A percentile compares a stretch with the other conserved stretches of the same genome.
These are phyloP conservation scores for Trialeurodes vaporariorum DNA, from an alignment of 1,140 invertebrate species.

Conservation along the genomic window DNA sequence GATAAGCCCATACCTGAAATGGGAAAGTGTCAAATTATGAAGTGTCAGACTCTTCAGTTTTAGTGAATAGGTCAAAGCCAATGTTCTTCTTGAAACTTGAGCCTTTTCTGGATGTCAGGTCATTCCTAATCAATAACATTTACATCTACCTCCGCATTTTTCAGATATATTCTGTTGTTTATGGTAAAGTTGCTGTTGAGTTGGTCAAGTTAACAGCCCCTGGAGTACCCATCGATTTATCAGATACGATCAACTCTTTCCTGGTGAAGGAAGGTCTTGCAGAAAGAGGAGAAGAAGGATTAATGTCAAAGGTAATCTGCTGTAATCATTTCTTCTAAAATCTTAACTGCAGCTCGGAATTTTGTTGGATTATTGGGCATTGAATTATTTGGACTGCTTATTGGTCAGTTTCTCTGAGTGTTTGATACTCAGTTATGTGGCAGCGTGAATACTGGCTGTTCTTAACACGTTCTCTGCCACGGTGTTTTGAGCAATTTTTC, in stretches of 20 bases:
- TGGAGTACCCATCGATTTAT: neutral
- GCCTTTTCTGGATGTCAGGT: neutral
- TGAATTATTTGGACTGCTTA: too few relatives aligned
- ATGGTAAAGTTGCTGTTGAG: conserved; percentile 53
- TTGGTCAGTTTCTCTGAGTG: too few relatives aligned
- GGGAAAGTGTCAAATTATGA: too few relatives aligned
- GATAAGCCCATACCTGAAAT: too few relatives aligned
- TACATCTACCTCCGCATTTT: conserved; percentile 23
- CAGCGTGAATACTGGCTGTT: too few relatives aligned
- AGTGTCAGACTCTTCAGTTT: too few relatives aligned
- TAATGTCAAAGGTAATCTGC: conserved; percentile 49
- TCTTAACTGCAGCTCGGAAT: too few relatives aligned
- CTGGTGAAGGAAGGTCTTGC: conserved; percentile 49
- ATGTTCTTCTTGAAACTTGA: neutral
- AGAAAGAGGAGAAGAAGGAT: conserved; percentile 54
- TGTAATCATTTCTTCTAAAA: conserved; percentile 17
- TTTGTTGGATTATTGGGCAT: too few relatives aligned
- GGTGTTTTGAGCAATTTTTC: too few relatives aligned
- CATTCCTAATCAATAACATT: conserved; percentile 3
- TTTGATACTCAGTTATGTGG: too few relatives aligned
- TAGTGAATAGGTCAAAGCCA: too few relatives aligned
- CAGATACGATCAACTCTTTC: conserved; percentile 42
- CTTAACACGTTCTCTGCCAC: too few relatives aligned
- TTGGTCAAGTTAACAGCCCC: conserved; percentile 30
- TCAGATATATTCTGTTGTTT: conserved; percentile 66